Evolutionary conservation across 2,113 vertebrate genomes (phyloP), one percentile per base, ranked within the genome.

Genomic region (Delphinus delphis): DNA sequence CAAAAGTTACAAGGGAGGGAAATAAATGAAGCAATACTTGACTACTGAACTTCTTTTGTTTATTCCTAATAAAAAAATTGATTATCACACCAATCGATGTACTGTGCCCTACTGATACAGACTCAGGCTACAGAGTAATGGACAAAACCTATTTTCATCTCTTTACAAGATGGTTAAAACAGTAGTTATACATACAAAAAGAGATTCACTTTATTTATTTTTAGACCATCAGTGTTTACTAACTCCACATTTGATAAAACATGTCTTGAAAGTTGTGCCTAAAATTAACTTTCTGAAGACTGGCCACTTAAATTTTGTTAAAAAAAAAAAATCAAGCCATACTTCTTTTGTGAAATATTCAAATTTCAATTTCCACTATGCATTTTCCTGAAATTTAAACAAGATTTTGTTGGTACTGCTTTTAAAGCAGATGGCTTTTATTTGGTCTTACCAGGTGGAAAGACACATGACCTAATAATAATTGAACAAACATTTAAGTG

Each of bases 21-120:
- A 38, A 79, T 41, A 77, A 38, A 67, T 55, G 15, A 55, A 71
- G 53, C 1, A 47, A 80, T 44, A 41, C 23, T 60, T 92, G 67
- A 86, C 23, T 86, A 94, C 36, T n/a, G 90, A 95, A 53, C 65
- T 94, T 87, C 65, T 94, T 87, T 83, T 53, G n/a, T 70, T 92
- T 83, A 31, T 90, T 73, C 26, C 38, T n/a, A 80, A 84, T 88
- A 76, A 77, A 80, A 89, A 80, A 80, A 53, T n/a, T 55, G 31
- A 79, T 13, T 76, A 83, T 33, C 81, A 94, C 26, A 92, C n/a
- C 50, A 79, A 81, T 81, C 33, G 74, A 90, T 53, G 74, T 86
- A 90, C 41, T 60, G 5, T 74, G 38, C 31, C n/a, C 38, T 74
- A 81, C 0, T 81, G 77, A 70, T 86, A 90, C 5, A 92, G 15